phyloP scores from a whole-genome alignment of 2,888 invertebrate genomes.

The Drosophila nigricruria region DNA sequence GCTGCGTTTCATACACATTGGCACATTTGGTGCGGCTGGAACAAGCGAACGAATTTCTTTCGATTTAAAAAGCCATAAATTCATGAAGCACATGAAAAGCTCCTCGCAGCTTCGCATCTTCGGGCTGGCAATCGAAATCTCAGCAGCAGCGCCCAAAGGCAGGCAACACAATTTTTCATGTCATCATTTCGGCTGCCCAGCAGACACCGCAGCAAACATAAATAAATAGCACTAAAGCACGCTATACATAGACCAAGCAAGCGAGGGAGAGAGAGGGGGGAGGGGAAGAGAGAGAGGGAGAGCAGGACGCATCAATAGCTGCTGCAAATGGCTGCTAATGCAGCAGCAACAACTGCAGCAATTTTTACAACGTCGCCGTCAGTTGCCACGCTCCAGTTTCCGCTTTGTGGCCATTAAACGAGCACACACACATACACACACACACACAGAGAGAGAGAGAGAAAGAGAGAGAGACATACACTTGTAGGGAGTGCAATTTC shows the following conservation, averaged over 20 bases:
- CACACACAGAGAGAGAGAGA: constrained; percentile 2
- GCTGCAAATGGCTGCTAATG: constrained; percentile 78
- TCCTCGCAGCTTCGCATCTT: constrained; percentile 17
- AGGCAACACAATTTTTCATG: constrained; percentile 75
- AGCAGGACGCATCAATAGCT: constrained; percentile 61
- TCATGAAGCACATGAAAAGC: constrained; percentile 44
- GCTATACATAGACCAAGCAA: constrained; percentile 36
- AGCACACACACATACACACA: constrained; percentile 41
- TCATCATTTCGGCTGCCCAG: constrained; percentile 67
- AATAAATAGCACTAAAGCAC: constrained; percentile 69
- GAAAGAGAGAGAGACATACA: constrained; percentile 1
- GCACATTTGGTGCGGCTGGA: constrained; percentile 55
- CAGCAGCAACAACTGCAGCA: constrained; percentile 68
- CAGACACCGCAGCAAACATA: constrained; percentile 65
- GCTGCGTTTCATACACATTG: constrained; percentile 10
- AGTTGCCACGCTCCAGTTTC: constrained; percentile 76
- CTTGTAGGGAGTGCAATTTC: constrained; percentile 13
- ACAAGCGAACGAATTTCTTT: constrained; percentile 71
- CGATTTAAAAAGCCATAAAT: constrained; percentile 76
- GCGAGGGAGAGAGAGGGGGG: constrained; percentile 5
- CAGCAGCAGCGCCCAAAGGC: constrained; percentile 59
- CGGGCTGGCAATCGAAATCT: constrained; percentile 43
- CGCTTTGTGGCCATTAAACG: constrained; percentile 77
- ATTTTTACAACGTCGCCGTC: constrained; percentile 50
- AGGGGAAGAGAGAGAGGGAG: background rate